phyloP scores from a whole-genome alignment of 1,140 invertebrate species.

The Orussus abietinus region DNA sequence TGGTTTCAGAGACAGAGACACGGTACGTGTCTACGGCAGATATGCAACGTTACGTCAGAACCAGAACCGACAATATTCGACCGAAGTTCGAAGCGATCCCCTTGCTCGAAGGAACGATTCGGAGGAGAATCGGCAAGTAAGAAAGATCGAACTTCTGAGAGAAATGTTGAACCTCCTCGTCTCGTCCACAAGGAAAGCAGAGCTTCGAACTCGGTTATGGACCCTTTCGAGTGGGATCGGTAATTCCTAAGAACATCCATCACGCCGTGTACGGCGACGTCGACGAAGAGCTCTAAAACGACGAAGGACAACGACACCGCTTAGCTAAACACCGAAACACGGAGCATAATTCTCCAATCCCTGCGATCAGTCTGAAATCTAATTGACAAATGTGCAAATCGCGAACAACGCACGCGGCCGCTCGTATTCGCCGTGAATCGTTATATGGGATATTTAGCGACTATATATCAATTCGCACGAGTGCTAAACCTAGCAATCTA shows the following conservation, averaged over 20 bases:
- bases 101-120: too few species aligned
- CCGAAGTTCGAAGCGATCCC: too few species aligned
- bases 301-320: conserved; percentile 30
- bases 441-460: conserved; percentile 12
- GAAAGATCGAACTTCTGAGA: too few species aligned
- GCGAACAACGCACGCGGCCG: conserved; percentile 22
- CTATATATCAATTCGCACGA: conserved; percentile 17
- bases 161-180: too few species aligned
- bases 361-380: conserved; percentile 55
- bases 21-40: too few species aligned
- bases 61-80: too few species aligned
- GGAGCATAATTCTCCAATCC: conserved; percentile 46
- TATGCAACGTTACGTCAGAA: too few species aligned
- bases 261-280: conserved; percentile 14
- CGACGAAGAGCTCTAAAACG: conserved; percentile 8
- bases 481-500: conserved; percentile 18
- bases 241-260: conserved; percentile 10
- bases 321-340: conserved; percentile 43
- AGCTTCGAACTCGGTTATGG: background rate
- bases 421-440: conserved; percentile 13
- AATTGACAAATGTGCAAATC: conserved; percentile 54
- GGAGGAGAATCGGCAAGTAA: too few species aligned
- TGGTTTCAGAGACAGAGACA: too few species aligned
- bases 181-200: too few species aligned
- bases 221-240: conserved; percentile 8